Base-by-base conservation (phyloP, 92 coral and sea anemone species). In the Plumapathes pennacea region DNA sequence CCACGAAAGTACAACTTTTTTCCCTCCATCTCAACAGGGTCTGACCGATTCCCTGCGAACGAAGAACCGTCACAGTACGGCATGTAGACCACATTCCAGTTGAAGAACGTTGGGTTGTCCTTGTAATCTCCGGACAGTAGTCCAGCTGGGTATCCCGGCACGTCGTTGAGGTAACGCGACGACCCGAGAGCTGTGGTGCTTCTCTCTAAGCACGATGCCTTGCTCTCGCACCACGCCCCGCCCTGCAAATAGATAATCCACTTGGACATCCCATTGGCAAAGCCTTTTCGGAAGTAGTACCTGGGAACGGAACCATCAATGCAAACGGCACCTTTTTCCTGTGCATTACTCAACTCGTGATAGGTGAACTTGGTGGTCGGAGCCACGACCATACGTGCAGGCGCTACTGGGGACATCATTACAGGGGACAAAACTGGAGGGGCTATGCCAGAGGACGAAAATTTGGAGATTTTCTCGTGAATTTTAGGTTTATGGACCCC, bases 1-100 rank as follows among this genome's bases (percentile, higher is more conserved):
- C 99, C 99, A 31, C 99, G 60, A 38, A 94, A 81, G 63, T 89
- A 84, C 12, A 94, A 32, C 41, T 60, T 38, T 15, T 54, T 61
- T 0, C 78, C 88, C 12, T 72, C 71, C 64, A 94, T 64, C 15
- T 62, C 45, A 7, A 94, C 71, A 0, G 99, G 90, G n/a, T 89
- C 60, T 17, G 80, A 45, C 36, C 99, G 72, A 51, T 80, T 89
- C 20, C 99, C 99, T 1, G 99, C 70, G 37, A 80, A 94, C 20
- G 99, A 94, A 28, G 90, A 81, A 1, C 99, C 99, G 45, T 94
- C 99, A 41, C 99, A 94, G 70, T 94, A 94, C n/a, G 78, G 76
- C 42, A 94, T 72, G 39, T 57, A 94, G 49, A 78, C 99, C 11
- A 73, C 83, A 66, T 85, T 89, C 99, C 99, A 94, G 85, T 89